Evolutionary conservation across 2,797 vertebrate genomes (phyloP), one percentile per base, ranked within the genome.

Genomic region (Mormyrus hasselquistii): DNA sequence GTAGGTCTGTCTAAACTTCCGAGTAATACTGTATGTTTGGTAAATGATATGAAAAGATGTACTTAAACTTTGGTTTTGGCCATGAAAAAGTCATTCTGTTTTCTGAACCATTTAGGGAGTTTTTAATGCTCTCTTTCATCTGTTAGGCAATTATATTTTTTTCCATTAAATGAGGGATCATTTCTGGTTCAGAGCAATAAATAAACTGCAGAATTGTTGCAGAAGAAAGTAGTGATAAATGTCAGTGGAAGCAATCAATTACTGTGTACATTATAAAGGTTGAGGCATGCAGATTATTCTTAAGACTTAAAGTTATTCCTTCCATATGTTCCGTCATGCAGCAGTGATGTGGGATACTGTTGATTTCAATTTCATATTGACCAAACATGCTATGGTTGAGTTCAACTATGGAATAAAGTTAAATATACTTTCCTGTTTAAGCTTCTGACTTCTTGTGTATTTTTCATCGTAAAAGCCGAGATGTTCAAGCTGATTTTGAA

Each of bases 171-270:
- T 47, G 88, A 84, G 41, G 55, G 79, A 65, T 53, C 52, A 25
- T 89, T 84, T 89, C 44, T 59, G 79, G 88, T 82, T 14, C 34
- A 59, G 62, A 57, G 34, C 29, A 52, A 8, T n/a, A 86, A 86
- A 41, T 89, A 59, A 73, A 53, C 88, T 69, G 57, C 22, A 49
- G 34, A 50, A 25, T 38, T 22, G 29, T 86, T 86, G 59, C 6
- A 65, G n/a, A 86, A 47, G 34, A 69, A 62, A 57, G 57, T 59
- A 53, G 57, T 55, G 79, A 55, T 62, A 5, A 34, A 84, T 89
- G 59, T 47, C 59, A 57, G 29, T 59, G 83, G 29, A 89, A 85
- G n/a, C 52, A 73, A 86, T 89, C 52, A 34, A 73, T 69, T 44
- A 69, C 73, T 34, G 49, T 41, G 25, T 14, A 25, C 57, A 6